phyloP scores from a whole-genome alignment of 2,113 vertebrate species.

The Pterocles gutturalis region DNA sequence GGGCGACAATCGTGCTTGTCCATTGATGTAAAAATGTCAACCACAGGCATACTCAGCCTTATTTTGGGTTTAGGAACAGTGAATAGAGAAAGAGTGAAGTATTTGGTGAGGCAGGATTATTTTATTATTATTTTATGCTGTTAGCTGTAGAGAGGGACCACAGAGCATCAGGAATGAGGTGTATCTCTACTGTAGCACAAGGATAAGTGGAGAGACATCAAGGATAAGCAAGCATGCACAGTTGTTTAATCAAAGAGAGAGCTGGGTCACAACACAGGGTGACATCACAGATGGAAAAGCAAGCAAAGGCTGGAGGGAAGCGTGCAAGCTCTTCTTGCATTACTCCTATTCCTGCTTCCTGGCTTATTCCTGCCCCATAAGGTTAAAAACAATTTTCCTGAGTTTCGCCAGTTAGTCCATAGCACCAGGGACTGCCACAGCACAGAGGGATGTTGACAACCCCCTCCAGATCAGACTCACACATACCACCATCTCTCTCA shows the following conservation, averaged over 20 bases:
- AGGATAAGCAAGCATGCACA: background rate
- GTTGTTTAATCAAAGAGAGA: background rate
- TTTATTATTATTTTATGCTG: background rate
- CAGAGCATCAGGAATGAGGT: background rate
- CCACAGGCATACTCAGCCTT: background rate
- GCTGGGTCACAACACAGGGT: background rate
- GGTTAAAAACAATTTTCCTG: background rate
- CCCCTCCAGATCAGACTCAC: background rate
- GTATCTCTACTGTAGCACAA: background rate
- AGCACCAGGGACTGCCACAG: background rate
- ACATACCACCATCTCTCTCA: background rate
- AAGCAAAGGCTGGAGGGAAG: background rate
- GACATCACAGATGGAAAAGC: background rate
- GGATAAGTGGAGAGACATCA: background rate
- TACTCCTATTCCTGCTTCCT: background rate
- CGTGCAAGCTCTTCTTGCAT: background rate
- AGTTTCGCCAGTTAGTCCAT: rapidly evolving
- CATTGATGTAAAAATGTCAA: background rate
- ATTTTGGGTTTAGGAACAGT: background rate
- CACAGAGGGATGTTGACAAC: background rate
- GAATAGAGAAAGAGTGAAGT: background rate
- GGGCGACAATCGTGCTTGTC: background rate
- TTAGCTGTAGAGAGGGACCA: background rate
- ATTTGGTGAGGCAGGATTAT: background rate
- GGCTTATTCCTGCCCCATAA: background rate